phyloP scores from a whole-genome alignment of 2,113 vertebrate species.

The Piprites chloris region DNA sequence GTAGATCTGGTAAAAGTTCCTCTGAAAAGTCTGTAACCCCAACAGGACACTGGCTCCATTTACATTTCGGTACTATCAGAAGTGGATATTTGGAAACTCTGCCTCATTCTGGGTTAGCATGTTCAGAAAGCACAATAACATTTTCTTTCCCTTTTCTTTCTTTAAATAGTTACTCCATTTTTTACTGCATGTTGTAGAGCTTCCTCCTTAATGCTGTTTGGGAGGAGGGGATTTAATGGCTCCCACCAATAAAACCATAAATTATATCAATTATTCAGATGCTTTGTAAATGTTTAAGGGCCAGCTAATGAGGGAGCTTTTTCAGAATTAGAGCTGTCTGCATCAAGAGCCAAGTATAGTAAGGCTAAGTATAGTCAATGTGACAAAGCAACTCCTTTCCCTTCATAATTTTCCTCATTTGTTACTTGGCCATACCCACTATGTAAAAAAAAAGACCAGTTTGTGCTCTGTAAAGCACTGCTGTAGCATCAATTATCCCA shows the following conservation, averaged over 20 bases:
- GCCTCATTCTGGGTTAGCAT: background rate
- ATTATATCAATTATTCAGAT: slow-evolving; percentile 52
- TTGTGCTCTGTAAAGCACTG: background rate
- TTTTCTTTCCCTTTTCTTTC: slow-evolving; percentile 11
- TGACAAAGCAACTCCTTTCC: background rate
- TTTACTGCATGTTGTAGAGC: background rate
- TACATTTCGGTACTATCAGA: background rate
- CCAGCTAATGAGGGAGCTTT: slow-evolving; percentile 38
- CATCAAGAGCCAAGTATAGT: background rate
- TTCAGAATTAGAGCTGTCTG: slow-evolving; percentile 2
- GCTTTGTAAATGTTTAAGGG: slow-evolving; percentile 59
- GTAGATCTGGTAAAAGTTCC: background rate
- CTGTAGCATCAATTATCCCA: background rate
- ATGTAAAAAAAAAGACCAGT: background rate
- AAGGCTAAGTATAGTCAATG: background rate
- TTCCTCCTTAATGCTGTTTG: background rate
- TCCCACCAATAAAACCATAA: slow-evolving; percentile 26
- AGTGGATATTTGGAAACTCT: background rate
- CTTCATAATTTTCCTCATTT: background rate
- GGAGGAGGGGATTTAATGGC: background rate
- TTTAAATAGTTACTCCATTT: slow-evolving; percentile 37
- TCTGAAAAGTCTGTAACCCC: background rate
- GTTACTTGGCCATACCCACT: background rate
- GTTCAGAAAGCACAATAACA: background rate
- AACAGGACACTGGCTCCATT: background rate